These are phyloP conservation scores for Sprattus sprattus DNA, from an alignment of 2,113 vertebrate species.

Conservation along the genomic window DNA sequence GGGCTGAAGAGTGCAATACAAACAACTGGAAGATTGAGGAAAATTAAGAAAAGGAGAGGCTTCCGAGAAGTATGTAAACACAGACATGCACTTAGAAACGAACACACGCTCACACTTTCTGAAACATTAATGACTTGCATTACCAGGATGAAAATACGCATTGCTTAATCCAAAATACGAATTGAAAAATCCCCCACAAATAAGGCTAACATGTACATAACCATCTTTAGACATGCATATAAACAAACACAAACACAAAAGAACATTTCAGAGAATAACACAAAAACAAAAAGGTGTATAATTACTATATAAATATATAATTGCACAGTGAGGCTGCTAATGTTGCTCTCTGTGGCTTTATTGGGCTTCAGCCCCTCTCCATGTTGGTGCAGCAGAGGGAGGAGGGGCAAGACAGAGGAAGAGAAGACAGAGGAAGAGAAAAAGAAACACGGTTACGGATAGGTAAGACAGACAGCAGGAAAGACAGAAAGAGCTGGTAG, in stretches of 20 bases:
- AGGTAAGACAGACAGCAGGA: background rate
- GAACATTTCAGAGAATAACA: no score
- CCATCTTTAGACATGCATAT: no score
- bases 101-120: background rate
- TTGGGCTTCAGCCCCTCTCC: background rate
- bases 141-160: background rate
- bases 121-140: background rate
- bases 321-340: no score
- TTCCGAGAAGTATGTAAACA: background rate
- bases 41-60: background rate
- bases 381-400: background rate
- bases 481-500: background rate
- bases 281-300: no score
- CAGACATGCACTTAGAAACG: background rate
- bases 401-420: background rate
- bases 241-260: no score
- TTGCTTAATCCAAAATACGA: background rate
- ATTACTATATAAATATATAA: no score
- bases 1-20: slow-evolving; percentile 19
- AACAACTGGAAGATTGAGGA: slow-evolving; percentile 12
- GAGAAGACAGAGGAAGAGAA: background rate
- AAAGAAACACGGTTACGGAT: background rate
- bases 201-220: no score
- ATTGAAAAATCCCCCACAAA: no score
- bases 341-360: background rate